phyloP scores from a whole-genome alignment of 2,113 vertebrate species.

The Halichoerus grypus region DNA sequence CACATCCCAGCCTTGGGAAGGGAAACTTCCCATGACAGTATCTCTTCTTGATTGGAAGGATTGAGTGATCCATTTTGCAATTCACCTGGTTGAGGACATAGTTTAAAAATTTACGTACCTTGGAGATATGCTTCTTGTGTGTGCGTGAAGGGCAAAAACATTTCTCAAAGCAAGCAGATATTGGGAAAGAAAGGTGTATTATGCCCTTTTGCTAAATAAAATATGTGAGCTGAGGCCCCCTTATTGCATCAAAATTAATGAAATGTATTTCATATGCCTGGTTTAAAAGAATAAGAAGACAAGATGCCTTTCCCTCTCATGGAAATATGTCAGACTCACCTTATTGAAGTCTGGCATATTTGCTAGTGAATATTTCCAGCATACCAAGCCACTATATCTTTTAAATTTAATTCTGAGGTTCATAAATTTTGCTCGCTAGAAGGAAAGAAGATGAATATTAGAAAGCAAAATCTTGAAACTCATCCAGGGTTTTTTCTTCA shows the following conservation, averaged over 20 bases:
- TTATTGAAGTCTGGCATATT: background rate
- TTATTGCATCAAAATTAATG: background rate
- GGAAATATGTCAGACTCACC: slow-evolving; percentile 5
- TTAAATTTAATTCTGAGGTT: slow-evolving; percentile 30
- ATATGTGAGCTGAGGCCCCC: background rate
- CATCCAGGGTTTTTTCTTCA: slow-evolving; percentile 21
- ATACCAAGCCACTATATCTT: background rate
- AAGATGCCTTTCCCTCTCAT: background rate
- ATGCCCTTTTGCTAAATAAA: slow-evolving; percentile 40
- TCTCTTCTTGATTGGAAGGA: background rate
- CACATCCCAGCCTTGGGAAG: background rate
- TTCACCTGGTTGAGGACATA: background rate
- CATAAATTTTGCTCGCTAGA: slow-evolving; percentile 42
- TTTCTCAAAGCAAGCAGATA: slow-evolving; percentile 19
- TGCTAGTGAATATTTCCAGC: background rate
- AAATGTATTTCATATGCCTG: background rate
- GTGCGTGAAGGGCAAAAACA: background rate
- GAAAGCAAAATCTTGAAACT: slow-evolving; percentile 45
- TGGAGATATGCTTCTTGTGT: background rate
- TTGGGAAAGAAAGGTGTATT: background rate
- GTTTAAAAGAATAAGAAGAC: background rate
- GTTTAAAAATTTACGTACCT: slow-evolving; percentile 9
- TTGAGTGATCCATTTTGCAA: background rate
- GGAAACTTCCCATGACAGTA: background rate
- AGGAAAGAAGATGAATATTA: slow-evolving; percentile 50